phyloP scores from a whole-genome alignment of 2,797 vertebrate species.

The Microhierax caerulescens region DNA sequence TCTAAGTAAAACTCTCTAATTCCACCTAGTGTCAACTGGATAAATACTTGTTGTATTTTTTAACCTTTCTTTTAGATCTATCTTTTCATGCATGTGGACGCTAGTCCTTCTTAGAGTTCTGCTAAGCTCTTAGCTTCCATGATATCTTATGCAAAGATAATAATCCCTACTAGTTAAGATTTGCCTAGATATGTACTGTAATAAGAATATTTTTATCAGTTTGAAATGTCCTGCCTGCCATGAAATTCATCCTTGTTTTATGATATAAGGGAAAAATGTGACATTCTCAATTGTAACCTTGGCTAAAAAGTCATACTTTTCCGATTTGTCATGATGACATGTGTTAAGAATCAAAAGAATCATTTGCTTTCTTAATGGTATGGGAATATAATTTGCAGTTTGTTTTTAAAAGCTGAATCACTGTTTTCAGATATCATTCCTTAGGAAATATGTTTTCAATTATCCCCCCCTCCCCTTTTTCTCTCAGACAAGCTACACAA shows the following conservation, averaged over 20 bases:
- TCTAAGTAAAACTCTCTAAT: neutral
- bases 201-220: neutral
- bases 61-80: neutral
- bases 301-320: neutral
- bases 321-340: constrained; percentile 36
- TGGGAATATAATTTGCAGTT: constrained; percentile 49
- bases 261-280: neutral
- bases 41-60: neutral
- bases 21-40: neutral
- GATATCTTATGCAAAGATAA: neutral
- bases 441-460: constrained; percentile 34
- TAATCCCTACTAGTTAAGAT: neutral
- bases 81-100: neutral
- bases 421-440: constrained; percentile 40
- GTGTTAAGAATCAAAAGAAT: constrained; percentile 51
- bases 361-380: constrained; percentile 38
- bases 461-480: neutral
- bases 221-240: neutral
- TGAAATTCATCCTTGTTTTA: neutral
- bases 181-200: neutral
- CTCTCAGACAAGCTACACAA: neutral
- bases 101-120: neutral
- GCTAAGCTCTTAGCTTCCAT: neutral
- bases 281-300: constrained; percentile 2
- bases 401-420: constrained; percentile 51